A percentile compares a stretch with the other conserved stretches of the same genome.
These are phyloP conservation scores for Gymnocephalus cernua DNA, from an alignment of 2,113 vertebrate genomes.

Conservation along the genomic window DNA sequence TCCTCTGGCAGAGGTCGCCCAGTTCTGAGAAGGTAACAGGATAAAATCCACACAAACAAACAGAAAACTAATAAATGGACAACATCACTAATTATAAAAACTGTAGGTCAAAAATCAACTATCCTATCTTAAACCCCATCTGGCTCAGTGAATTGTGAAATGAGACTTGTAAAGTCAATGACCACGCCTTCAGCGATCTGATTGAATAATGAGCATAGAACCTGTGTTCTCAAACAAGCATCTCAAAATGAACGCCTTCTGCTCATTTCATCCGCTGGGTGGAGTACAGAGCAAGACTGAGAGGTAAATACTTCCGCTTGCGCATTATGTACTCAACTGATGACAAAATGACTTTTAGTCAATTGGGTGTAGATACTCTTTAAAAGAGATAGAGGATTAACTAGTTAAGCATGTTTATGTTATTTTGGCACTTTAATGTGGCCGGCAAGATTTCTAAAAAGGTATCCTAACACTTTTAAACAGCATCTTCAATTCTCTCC, in stretches of 20 bases:
- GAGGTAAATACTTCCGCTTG: background rate
- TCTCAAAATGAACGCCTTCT: background rate
- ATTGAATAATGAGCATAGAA: background rate
- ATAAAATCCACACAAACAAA: background rate
- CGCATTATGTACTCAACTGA: background rate
- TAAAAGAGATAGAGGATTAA: background rate
- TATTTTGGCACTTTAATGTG: constrained; percentile 45
- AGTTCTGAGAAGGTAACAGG: background rate
- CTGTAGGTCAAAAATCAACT: background rate
- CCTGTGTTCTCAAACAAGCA: background rate
- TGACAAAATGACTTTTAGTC: background rate
- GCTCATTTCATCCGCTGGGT: background rate
- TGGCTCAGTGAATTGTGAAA: background rate
- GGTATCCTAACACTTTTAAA: background rate
- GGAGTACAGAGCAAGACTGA: background rate
- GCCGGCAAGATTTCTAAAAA: background rate
- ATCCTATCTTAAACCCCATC: background rate
- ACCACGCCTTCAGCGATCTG: background rate
- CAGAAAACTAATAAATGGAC: background rate
- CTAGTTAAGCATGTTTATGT: background rate
- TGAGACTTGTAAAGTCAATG: background rate
- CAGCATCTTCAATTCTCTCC: background rate
- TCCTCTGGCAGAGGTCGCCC: background rate
- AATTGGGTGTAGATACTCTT: background rate
- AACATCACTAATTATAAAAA: background rate